Evolutionary conservation across 2,113 vertebrate species (phyloP).

Genomic region (Rhadina sibilatrix): DNA sequence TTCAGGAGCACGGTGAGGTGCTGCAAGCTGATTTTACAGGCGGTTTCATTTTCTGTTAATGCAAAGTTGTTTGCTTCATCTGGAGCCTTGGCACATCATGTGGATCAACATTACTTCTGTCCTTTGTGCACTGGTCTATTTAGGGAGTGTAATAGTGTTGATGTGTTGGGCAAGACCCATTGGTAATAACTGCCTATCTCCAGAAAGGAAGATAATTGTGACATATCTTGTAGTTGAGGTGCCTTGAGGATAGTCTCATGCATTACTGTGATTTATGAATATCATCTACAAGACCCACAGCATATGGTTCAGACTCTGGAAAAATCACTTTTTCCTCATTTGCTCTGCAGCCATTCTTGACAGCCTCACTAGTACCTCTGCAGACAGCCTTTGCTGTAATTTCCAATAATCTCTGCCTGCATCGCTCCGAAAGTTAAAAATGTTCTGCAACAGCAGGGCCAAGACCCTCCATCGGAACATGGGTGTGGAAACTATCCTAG

Average conservation of each 20-base stretch:
- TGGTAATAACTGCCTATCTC: conserved; percentile 50
- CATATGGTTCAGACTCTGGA: not conserved
- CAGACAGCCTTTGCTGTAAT: not conserved
- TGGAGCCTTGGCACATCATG: conserved; percentile 8
- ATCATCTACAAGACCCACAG: not conserved
- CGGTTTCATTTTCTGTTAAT: conserved; percentile 28
- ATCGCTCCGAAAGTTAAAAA: not conserved
- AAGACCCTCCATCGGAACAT: not conserved
- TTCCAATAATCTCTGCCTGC: not conserved
- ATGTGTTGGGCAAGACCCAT: conserved; percentile 42
- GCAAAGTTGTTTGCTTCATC: conserved; percentile 39
- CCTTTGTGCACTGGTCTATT: conserved; percentile 46
- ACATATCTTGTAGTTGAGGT: conserved; percentile 44
- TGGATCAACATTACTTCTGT: conserved; percentile 32
- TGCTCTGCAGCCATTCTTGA: not conserved
- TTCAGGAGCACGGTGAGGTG: not conserved
- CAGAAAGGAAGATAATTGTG: conserved; percentile 62
- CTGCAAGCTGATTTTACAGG: conserved; percentile 7
- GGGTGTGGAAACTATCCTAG: not conserved
- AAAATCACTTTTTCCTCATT: conserved; percentile 15
- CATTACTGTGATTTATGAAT: conserved; percentile 12
- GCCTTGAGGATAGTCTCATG: conserved; percentile 27
- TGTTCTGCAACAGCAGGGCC: not conserved
- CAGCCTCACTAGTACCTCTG: not conserved
- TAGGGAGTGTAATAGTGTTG: conserved; percentile 22